These are phyloP conservation scores for Magallana gigas DNA, from an alignment of 1,140 invertebrate genomes.

Conservation along the genomic window DNA sequence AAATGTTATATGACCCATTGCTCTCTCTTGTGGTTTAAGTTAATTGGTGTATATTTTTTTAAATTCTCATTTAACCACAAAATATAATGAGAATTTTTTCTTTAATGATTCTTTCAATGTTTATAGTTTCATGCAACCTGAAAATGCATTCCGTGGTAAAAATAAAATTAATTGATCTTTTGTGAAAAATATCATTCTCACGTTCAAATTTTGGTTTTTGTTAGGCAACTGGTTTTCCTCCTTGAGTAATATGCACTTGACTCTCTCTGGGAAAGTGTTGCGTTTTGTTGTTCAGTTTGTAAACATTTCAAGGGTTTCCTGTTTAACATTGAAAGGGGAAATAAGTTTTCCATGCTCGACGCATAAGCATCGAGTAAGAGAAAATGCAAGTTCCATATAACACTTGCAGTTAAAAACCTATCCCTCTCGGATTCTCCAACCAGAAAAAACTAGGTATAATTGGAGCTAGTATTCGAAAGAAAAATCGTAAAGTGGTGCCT, in stretches of 20 bases:
- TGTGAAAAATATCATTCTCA: constrained; percentile 19
- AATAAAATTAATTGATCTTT: not conserved
- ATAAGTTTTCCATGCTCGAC: not conserved
- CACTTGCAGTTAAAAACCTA: not conserved
- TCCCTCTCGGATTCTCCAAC: not conserved
- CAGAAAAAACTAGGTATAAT: not conserved
- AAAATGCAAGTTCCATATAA: not conserved
- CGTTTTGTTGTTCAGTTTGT: constrained; percentile 28
- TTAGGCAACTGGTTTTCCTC: constrained; percentile 25
- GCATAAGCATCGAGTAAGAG: not conserved
- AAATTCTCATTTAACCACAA: too few relatives aligned
- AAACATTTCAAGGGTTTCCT: constrained; percentile 30
- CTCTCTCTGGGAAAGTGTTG: constrained; percentile 27
- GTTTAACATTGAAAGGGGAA: not conserved
- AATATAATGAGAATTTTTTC: too few relatives aligned
- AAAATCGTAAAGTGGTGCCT: not conserved
- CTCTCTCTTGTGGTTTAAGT: too few relatives aligned
- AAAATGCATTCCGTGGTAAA: not conserved
- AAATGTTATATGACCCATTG: too few relatives aligned
- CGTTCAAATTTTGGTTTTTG: not conserved
- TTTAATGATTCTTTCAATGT: too few relatives aligned
- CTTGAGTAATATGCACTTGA: constrained; percentile 28
- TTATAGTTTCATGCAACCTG: too few relatives aligned
- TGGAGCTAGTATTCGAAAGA: not conserved
- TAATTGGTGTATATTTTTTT: too few relatives aligned